phyloP scores from a whole-genome alignment of 2,797 vertebrate species.

The Myotis pilosus region DNA sequence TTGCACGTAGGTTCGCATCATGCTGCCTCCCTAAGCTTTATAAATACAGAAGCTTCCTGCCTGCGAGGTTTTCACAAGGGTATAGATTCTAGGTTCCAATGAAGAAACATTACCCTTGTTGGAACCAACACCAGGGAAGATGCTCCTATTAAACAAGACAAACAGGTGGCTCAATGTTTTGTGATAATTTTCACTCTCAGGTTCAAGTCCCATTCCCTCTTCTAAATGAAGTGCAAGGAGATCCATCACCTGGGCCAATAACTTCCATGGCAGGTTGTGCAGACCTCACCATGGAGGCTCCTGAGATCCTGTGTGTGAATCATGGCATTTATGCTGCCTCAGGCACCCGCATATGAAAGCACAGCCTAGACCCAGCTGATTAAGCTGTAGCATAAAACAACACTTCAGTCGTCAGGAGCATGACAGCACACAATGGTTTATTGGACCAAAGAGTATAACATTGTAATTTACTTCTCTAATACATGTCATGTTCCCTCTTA shows the following conservation, averaged over 20 bases:
- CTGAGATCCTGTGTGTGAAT: constrained; percentile 72
- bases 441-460: constrained; percentile 80
- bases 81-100: constrained; percentile 43
- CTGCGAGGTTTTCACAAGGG: not conserved
- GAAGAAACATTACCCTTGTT: constrained; percentile 66
- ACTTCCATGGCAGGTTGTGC: constrained; percentile 42
- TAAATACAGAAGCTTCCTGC: constrained; percentile 46
- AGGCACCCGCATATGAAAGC: constrained; percentile 65
- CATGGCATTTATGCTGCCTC: constrained; percentile 73
- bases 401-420: constrained; percentile 75
- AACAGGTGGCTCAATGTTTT: constrained; percentile 52
- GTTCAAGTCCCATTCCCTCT: constrained; percentile 54
- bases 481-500: constrained; percentile 80
- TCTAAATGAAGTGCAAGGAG: constrained; percentile 68
- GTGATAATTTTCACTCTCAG: constrained; percentile 66
- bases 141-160: constrained; percentile 59
- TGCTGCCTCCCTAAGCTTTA: constrained; percentile 38
- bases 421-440: constrained; percentile 82
- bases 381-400: constrained; percentile 82
- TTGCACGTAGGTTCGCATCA: constrained; percentile 46
- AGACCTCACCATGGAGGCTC: constrained; percentile 44
- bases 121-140: constrained; percentile 52
- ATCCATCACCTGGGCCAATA: constrained; percentile 72
- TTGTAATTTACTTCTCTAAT: constrained; percentile 85
- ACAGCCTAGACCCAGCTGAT: constrained; percentile 77